Conservation (phyloP, 2,888 invertebrate genomes). For the Polyommatus iphigenia region DNA sequence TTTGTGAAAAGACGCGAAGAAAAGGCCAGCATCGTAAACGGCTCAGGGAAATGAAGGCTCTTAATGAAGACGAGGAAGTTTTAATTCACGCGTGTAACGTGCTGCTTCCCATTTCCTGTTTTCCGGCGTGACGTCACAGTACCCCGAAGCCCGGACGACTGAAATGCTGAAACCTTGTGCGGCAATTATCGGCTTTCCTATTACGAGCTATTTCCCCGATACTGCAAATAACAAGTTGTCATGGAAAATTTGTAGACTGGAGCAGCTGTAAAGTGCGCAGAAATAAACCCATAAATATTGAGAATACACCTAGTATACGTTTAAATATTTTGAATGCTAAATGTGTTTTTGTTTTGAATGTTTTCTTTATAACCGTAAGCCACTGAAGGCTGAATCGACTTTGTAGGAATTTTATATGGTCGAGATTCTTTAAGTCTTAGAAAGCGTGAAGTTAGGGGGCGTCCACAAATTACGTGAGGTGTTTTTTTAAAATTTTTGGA, state of each 20-base stretch:
- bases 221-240: background rate
- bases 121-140: slow-evolving; percentile 1
- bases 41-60: background rate
- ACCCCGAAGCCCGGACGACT: slow-evolving; percentile 17
- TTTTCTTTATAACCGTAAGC: background rate
- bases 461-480: too few relatives aligned
- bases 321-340: background rate
- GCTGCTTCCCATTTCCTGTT: slow-evolving; percentile 25
- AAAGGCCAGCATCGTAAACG: background rate
- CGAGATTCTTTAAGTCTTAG: background rate
- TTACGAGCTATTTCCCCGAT: background rate
- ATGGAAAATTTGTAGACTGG: background rate
- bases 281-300: background rate
- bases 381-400: background rate
- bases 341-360: background rate
- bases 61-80: slow-evolving; percentile 18
- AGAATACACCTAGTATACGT: background rate
- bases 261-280: background rate
- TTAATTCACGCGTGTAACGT: slow-evolving; percentile 12
- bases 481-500: too few relatives aligned
- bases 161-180: slow-evolving; percentile 15
- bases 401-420: background rate
- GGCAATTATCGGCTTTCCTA: slow-evolving; percentile 6
- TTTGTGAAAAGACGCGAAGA: background rate
- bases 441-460: too few relatives aligned